Conservation (phyloP, 2,888 invertebrate genomes). For the Ferrisia virgata region DNA sequence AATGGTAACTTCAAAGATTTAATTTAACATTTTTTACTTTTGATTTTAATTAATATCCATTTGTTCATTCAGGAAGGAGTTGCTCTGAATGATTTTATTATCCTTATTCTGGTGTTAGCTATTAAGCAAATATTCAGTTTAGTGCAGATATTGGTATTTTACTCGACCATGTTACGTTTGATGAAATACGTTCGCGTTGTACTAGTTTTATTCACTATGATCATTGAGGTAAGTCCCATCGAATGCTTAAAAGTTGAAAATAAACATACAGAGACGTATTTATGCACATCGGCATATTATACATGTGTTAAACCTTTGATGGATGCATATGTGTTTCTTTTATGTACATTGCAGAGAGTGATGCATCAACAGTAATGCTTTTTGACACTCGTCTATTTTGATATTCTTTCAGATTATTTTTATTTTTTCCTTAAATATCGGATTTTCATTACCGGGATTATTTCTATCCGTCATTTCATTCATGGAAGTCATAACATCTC, state of each 20-base stretch:
- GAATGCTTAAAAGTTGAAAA: not conserved
- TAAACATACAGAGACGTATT: not conserved
- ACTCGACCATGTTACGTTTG: not conserved
- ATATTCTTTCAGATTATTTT: not conserved
- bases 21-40: not conserved
- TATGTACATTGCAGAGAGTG: not conserved
- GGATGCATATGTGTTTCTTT: too few relatives aligned
- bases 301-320: too few relatives aligned
- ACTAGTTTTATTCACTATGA: not conserved
- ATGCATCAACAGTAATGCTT: too few relatives aligned
- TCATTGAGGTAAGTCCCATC: not conserved
- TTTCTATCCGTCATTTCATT: not conserved
- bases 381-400: too few relatives aligned
- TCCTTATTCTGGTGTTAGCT: constrained; percentile 35
- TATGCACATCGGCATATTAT: too few relatives aligned
- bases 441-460: not conserved
- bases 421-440: not conserved
- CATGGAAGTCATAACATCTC: not conserved
- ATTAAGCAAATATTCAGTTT: constrained; percentile 45
- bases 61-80: not conserved
- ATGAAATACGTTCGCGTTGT: not conserved
- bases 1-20: not conserved
- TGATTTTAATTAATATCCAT: not conserved
- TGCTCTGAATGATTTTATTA: not conserved
- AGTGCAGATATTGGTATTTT: not conserved